Percentiles rank a stretch among this genome's conserved stretches.
Conservation (phyloP, 2,113 vertebrate genomes). For the Xiphias gladius region DNA sequence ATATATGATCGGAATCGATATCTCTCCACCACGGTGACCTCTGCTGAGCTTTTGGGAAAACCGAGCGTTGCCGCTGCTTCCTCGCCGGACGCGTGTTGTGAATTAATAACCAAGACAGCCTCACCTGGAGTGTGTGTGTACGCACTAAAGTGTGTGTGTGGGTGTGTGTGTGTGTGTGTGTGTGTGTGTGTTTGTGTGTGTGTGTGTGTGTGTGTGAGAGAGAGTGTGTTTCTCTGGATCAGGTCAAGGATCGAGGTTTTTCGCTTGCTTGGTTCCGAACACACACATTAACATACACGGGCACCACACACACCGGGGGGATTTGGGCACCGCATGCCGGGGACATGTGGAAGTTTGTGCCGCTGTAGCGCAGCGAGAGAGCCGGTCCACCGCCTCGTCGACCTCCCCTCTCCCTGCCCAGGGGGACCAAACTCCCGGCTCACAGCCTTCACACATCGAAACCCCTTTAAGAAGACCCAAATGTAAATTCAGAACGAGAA, state of each 20-base stretch:
- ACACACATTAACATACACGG: slow-evolving; percentile 9
- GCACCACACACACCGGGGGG: slow-evolving; percentile 48
- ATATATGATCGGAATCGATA: slow-evolving; percentile 67
- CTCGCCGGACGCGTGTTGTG: slow-evolving; percentile 75
- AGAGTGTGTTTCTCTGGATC: slow-evolving; percentile 41
- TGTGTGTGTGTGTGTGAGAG: slow-evolving; percentile 47
- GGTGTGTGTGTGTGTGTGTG: slow-evolving; percentile 20
- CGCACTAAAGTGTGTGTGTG: slow-evolving; percentile 47
- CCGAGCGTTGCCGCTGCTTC: slow-evolving; percentile 41
- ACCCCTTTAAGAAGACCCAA: slow-evolving; percentile 44
- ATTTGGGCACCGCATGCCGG: slow-evolving; percentile 77
- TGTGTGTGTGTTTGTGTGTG: slow-evolving; percentile 42
- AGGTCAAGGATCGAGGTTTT: slow-evolving; percentile 55
- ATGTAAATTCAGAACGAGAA: slow-evolving; percentile 64
- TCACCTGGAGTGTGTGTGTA: slow-evolving; percentile 70
- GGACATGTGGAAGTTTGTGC: slow-evolving; percentile 83
- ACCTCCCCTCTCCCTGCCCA: slow-evolving; percentile 43
- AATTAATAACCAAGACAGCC: slow-evolving; percentile 75
- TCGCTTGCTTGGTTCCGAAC: slow-evolving; percentile 36
- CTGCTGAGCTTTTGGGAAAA: slow-evolving; percentile 57
- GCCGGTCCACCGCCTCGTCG: slow-evolving; percentile 58
- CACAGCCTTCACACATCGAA: slow-evolving; percentile 32
- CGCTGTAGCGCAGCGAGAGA: slow-evolving; percentile 79
- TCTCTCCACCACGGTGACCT: slow-evolving; percentile 60
- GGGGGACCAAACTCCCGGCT: slow-evolving; percentile 50